Base-by-base conservation (phyloP, 2,797 vertebrate genomes). In the Menidia menidia region DNA sequence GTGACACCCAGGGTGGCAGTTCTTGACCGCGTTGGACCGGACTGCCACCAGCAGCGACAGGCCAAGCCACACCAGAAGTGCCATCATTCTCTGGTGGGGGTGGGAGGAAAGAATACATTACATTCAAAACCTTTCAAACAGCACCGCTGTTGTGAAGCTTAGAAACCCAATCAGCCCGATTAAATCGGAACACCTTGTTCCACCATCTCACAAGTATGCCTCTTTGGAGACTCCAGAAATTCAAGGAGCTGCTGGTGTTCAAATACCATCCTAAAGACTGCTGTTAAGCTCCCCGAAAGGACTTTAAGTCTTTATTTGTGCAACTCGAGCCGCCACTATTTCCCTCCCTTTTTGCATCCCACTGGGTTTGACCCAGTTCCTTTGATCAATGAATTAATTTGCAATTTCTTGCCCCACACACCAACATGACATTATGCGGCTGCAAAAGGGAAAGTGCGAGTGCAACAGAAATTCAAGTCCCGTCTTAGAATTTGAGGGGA, bases 1-100 rank as follows among this genome's bases (percentile, higher is more conserved):
- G 68, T 84, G 95, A 82, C 98, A 99, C 30, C 95, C 93, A 0
- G 94, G 95, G 84, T 96, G 96, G 85, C 98, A 99, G 63, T 94
- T 96, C 88, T 92, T 95, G 50, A 93, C 93, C 0, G 60, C 59
- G 6, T 88, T 87, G 45, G 89, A 85, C 15, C 74, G 88, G 64
- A 89, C 85, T 0, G 86, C 88, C n/a, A 89, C 81, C 78, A 96
- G 80, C 57, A 96, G 82, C 15, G 82, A 89, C 55, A 95, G 25
- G 64, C 64, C 54, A 30, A 96, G 77, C 88, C 92, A 94, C 75
- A 92, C 68, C 25, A 90, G 64, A 66, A 88, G 83, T 35, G 72
- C 83, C 97, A 99, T 98, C 44, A 68, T 88, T 68, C n/a, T 83
- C 92, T 94, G 83, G 33, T 71, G 33, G 54, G 42, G 18, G 10